Conservation (phyloP, 1,140 invertebrate species). For the Procambarus virginalis region DNA sequence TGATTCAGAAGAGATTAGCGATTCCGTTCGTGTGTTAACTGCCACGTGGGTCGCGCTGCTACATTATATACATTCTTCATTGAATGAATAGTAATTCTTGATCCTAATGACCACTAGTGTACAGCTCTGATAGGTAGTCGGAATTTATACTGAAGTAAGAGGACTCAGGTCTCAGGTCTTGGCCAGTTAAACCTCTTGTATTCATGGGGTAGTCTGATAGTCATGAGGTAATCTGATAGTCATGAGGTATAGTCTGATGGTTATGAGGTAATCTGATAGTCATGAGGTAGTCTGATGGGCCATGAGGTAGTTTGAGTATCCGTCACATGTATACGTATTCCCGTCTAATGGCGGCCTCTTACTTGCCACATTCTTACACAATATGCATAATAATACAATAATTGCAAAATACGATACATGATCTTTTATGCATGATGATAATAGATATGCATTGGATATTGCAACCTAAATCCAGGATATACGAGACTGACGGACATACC, state of each 20-base stretch:
- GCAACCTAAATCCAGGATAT: slow-evolving; percentile 64
- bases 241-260: neutral
- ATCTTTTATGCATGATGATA: slow-evolving; percentile 66
- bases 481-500: slow-evolving; percentile 61
- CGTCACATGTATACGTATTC: slow-evolving; percentile 48
- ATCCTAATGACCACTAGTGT: too few species aligned
- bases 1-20: too few species aligned
- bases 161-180: too few species aligned
- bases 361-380: slow-evolving; percentile 43
- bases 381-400: slow-evolving; percentile 63
- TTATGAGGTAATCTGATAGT: slow-evolving; percentile 1
- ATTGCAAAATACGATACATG: slow-evolving; percentile 61
- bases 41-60: too few species aligned
- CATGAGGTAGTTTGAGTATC: slow-evolving; percentile 15
- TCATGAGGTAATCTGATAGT: too few species aligned
- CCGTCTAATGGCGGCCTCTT: slow-evolving; percentile 27
- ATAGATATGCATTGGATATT: slow-evolving; percentile 62
- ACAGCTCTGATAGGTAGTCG: too few species aligned
- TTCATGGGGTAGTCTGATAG: too few species aligned
- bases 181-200: too few species aligned
- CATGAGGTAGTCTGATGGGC: neutral
- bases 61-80: too few species aligned
- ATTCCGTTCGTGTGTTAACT: too few species aligned
- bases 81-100: too few species aligned
- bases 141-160: too few species aligned